Evolutionary conservation across 2,797 vertebrate species (phyloP), one percentile per base, ranked within the genome.

Genomic region (Harpagifer antarcticus): DNA sequence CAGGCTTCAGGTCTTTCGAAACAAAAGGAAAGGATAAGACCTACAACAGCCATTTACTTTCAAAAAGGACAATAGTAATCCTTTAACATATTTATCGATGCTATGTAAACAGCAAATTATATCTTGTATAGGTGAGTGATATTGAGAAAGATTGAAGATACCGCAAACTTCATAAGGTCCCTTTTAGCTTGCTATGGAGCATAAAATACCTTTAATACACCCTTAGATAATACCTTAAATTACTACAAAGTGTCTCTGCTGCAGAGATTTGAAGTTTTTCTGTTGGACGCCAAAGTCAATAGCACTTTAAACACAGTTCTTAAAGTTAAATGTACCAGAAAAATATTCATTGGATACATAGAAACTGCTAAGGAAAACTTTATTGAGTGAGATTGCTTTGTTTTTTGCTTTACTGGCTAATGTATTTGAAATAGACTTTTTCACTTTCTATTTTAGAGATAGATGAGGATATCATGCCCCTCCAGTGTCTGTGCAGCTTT

Each of bases 1-100:
- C 65, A 83, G 79, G 86, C 85, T 87, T 10, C 56, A 83, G 89
- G 84, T 89, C 85, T 90, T 88, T 74, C 7, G 4, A 74, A 79
- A 89, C 70, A 85, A 78, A 81, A 17, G 49, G 4, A 11, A 20
- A 23, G 71, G 73, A 87, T 86, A 62, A 89, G 69, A 83, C 60
- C 31, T 43, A 63, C 69, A 73, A 16, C 74, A 68, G 78, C 62
- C 49, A 56, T 78, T 85, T 61, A 80, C 76, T 82, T 63, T 61
- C 2, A 60, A 63, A 79, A 60, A 58, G 42, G 45, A 60, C 74
- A 8, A 19, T 4, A 44, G 73, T 79, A 87, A 87, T 89, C 86
- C 86, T 52, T 40, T 71, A 42, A 56, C 45, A 59, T 44, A 47
- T 72, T 64, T 62, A 33, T 20, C 37, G 65, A 50, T 10, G 31